phyloP scores from a whole-genome alignment of 2,113 vertebrate species.

The Tautogolabrus adspersus region DNA sequence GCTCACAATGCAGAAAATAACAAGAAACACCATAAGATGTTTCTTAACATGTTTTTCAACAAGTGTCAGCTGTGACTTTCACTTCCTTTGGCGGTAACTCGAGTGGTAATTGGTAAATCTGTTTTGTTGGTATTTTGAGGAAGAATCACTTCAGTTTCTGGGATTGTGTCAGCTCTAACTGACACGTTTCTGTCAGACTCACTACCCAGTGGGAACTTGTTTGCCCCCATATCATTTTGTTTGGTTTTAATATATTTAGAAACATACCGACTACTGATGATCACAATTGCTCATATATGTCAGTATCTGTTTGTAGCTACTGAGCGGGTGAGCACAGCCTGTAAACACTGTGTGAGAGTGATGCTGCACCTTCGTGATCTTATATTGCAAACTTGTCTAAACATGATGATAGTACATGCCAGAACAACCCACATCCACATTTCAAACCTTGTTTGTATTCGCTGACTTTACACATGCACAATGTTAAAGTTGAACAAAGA shows the following conservation, averaged over 20 bases:
- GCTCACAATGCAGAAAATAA: neutral
- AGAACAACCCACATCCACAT: no score
- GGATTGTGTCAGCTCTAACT: neutral
- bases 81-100: no score
- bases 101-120: neutral
- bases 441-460: no score
- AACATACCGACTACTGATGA: no score
- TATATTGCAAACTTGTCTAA: no score
- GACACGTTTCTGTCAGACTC: neutral
- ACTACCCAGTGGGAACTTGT: no score
- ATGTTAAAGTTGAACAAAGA: constrained; percentile 15
- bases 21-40: neutral
- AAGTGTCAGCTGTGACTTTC: neutral
- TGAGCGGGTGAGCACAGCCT: neutral
- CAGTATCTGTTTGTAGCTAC: no score
- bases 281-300: no score
- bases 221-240: no score
- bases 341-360: neutral
- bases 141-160: neutral
- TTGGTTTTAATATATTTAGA: no score
- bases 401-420: no score
- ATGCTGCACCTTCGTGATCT: neutral
- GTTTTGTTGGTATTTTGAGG: neutral
- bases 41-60: neutral
- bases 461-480: neutral